Percentiles rank a stretch among this genome's conserved stretches.
These are phyloP conservation scores for Nesoenas mayeri DNA, from an alignment of 2,113 vertebrate species.

Conservation along the genomic window DNA sequence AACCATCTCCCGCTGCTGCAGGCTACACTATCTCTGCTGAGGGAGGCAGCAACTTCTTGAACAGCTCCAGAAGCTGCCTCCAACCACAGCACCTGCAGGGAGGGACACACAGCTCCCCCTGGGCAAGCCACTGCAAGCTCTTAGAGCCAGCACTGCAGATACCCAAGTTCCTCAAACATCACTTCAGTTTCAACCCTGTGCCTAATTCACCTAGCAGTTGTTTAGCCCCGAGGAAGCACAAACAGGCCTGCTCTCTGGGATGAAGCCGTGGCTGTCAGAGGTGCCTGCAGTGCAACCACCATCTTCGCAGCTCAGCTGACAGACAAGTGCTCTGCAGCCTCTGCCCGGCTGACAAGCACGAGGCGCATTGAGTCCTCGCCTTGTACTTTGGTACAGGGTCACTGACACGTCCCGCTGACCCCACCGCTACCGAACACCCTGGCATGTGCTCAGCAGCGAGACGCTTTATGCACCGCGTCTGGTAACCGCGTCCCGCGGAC, in stretches of 20 bases:
- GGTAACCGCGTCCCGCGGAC: not conserved
- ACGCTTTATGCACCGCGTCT: rapidly evolving
- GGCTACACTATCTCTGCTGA: not conserved
- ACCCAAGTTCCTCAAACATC: no score
- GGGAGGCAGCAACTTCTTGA: not conserved
- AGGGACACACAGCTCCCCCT: not conserved
- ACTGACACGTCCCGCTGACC: rapidly evolving
- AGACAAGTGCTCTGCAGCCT: rapidly evolving
- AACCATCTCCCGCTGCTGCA: not conserved
- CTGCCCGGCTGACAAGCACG: not conserved
- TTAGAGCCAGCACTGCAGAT: not conserved
- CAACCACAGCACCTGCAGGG: not conserved
- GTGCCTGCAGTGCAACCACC: not conserved
- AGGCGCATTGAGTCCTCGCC: rapidly evolving
- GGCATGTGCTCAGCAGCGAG: not conserved
- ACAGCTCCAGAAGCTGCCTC: not conserved
- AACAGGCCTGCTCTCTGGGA: not conserved
- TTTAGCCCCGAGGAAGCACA: not conserved
- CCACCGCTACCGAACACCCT: not conserved
- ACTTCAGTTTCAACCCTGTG: not conserved
- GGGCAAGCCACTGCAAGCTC: not conserved
- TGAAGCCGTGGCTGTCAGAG: not conserved
- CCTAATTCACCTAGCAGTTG: not conserved
- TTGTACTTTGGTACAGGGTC: rapidly evolving
- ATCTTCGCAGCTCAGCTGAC: not conserved